Percentiles rank a stretch among this genome's conserved stretches.
phyloP scores from a whole-genome alignment of 2,113 vertebrate genomes.

The Pogonocichla stellata region DNA sequence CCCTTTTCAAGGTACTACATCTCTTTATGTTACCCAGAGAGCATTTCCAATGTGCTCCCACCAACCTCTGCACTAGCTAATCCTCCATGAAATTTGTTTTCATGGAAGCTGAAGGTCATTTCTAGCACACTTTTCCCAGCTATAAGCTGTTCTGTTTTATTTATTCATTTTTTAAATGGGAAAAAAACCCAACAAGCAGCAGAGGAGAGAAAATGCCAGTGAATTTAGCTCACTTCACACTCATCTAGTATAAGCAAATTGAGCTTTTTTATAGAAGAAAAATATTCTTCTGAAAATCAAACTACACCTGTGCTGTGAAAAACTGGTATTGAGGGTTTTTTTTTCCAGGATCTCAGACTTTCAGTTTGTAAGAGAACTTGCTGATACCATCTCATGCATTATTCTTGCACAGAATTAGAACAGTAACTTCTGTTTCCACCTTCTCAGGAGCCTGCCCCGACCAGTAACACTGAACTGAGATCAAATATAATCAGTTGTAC shows the following conservation, averaged over 20 bases:
- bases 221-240: neutral
- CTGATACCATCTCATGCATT: neutral
- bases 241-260: neutral
- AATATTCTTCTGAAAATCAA: neutral
- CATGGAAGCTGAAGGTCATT: slow-evolving; percentile 33
- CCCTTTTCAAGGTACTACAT: neutral
- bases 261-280: neutral
- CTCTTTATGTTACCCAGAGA: neutral
- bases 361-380: neutral
- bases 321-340: neutral
- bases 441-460: neutral
- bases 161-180: neutral
- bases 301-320: neutral
- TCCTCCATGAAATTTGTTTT: slow-evolving; percentile 39
- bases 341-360: neutral
- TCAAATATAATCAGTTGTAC: neutral
- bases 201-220: neutral
- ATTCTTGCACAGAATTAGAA: neutral
- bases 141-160: neutral
- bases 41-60: neutral
- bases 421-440: neutral
- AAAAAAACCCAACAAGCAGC: neutral
- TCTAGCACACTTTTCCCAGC: neutral
- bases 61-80: neutral
- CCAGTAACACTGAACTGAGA: neutral